phyloP scores from a whole-genome alignment of 1,140 invertebrate species.

The Dendroctonus ponderosae region DNA sequence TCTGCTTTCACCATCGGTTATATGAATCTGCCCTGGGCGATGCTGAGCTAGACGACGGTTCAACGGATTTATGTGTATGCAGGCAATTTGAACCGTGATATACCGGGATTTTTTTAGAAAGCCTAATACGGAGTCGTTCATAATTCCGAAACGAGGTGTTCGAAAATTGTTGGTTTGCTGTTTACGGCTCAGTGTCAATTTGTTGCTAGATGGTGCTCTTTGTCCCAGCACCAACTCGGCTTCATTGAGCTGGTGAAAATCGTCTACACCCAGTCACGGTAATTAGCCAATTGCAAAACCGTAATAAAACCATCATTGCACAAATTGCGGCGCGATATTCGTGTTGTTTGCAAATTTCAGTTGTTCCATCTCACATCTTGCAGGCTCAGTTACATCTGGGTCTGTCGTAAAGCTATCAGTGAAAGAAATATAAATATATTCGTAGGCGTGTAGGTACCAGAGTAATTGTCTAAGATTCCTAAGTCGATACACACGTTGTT shows the following conservation, averaged over 20 bases:
- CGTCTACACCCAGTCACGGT: conserved; percentile 2
- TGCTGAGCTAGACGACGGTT: conserved; percentile 17
- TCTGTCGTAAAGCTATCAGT: conserved; percentile 27
- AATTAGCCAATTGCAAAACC: conserved; percentile 10
- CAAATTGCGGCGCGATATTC: not conserved
- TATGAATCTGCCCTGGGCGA: conserved; percentile 27
- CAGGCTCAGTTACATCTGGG: conserved; percentile 4
- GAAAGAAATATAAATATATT: conserved; percentile 36
- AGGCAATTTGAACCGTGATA: conserved; percentile 27
- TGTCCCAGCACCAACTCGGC: no score
- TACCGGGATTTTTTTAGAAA: conserved; percentile 21
- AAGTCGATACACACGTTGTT: conserved; percentile 35
- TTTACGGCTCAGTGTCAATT: no score
- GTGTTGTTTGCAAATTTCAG: conserved; percentile 15
- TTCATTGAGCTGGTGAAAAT: no score
- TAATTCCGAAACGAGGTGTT: not conserved
- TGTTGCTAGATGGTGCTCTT: no score
- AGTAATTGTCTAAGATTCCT: conserved; percentile 41
- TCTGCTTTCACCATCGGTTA: conserved; percentile 33
- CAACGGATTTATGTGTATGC: conserved; percentile 29
- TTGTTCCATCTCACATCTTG: conserved; percentile 15
- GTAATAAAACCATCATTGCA: conserved; percentile 7
- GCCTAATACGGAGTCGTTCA: conserved; percentile 7
- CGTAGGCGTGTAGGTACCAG: conserved; percentile 37
- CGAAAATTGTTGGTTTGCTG: conserved; percentile 1